Percentiles rank a stretch among this genome's conserved stretches.
Evolutionary conservation across 2,113 vertebrate species (phyloP).

Genomic region (Herpailurus yagouaroundi): DNA sequence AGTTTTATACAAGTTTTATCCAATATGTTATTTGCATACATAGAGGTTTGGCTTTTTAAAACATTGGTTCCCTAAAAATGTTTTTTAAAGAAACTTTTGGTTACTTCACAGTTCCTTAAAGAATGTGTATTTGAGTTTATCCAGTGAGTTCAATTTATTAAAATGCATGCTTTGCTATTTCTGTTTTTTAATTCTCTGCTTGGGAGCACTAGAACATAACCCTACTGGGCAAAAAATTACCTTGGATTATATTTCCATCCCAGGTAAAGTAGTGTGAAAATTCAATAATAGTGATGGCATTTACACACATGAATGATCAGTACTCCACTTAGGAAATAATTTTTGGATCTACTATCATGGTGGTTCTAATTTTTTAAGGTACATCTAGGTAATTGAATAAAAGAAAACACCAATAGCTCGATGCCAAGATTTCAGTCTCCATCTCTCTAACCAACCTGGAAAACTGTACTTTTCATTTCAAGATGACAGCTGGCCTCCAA

Average conservation of each 20-base stretch:
- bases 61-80: not conserved
- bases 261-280: not conserved
- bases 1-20: not conserved
- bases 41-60: not conserved
- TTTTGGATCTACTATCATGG: not conserved
- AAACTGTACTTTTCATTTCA: not conserved
- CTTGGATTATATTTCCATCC: not conserved
- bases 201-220: not conserved
- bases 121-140: conserved; percentile 29
- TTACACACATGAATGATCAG: not conserved
- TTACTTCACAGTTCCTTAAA: conserved; percentile 28
- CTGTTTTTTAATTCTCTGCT: not conserved
- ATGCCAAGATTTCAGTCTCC: not conserved
- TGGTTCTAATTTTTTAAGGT: not conserved
- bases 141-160: not conserved
- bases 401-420: not conserved
- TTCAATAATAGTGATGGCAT: not conserved
- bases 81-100: conserved; percentile 32
- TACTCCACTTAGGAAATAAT: not conserved
- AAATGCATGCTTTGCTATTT: not conserved
- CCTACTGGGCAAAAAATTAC: not conserved
- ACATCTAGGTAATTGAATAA: not conserved
- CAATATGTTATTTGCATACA: not conserved
- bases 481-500: not conserved
- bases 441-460: not conserved